Evolutionary conservation across 2,888 invertebrate species (phyloP).

Genomic region (Drosophila rellima): DNA sequence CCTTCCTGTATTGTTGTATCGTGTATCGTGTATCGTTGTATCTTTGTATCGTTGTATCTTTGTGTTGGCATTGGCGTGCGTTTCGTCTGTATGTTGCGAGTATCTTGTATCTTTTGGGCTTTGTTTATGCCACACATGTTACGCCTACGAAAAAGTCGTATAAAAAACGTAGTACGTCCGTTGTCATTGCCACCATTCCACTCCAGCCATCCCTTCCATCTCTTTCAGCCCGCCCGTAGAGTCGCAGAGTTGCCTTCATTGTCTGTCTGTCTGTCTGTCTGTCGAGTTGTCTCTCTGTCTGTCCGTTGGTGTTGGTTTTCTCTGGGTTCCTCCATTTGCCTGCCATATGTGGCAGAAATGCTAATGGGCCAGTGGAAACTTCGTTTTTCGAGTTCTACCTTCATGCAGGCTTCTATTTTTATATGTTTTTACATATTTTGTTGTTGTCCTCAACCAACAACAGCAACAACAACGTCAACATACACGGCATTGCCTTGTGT

Average conservation of each 20-base stretch:
- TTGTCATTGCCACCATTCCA: slow-evolving; percentile 22
- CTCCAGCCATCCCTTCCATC: neutral
- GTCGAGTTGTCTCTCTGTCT: slow-evolving; percentile 6
- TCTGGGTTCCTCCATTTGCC: slow-evolving; percentile 66
- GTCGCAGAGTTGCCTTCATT: slow-evolving; percentile 37
- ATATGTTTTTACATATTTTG: slow-evolving; percentile 54
- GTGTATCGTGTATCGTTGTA: slow-evolving; percentile 21
- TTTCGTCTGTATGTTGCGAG: slow-evolving; percentile 6
- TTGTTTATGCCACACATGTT: slow-evolving; percentile 80
- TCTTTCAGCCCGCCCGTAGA: slow-evolving; percentile 18
- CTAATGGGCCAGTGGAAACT: slow-evolving; percentile 66
- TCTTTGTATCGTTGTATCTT: slow-evolving; percentile 19
- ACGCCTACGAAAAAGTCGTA: slow-evolving; percentile 74
- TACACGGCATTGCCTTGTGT: slow-evolving; percentile 7
- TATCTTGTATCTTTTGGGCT: slow-evolving; percentile 47
- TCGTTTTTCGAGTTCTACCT: slow-evolving; percentile 53
- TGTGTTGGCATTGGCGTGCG: slow-evolving; percentile 26
- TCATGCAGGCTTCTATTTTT: slow-evolving; percentile 54
- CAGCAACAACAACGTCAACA: slow-evolving; percentile 11
- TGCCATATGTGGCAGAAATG: slow-evolving; percentile 76
- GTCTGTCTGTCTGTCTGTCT: slow-evolving; percentile 24
- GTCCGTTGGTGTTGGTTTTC: slow-evolving; percentile 19
- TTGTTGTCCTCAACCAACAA: slow-evolving; percentile 41
- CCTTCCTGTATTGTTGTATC: slow-evolving; percentile 55
- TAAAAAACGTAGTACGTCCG: slow-evolving; percentile 57